A percentile compares a stretch with the other conserved stretches of the same genome.
phyloP scores from a whole-genome alignment of 2,113 vertebrate species.

The Acanthochromis polyacanthus region DNA sequence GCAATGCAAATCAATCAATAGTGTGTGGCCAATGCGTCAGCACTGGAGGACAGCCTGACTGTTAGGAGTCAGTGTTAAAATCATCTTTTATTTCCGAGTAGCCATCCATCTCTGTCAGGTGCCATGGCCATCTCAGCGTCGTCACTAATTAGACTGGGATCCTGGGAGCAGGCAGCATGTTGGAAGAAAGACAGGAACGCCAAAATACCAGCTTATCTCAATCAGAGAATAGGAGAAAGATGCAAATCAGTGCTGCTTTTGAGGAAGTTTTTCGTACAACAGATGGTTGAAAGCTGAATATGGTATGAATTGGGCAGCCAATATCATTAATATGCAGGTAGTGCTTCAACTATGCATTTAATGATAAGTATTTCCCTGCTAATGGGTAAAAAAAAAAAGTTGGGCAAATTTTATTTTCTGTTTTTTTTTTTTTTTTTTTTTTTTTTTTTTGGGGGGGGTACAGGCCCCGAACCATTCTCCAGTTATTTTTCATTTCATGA shows the following conservation, averaged over 20 bases:
- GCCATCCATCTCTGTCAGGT: constrained; percentile 79
- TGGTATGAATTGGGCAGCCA: too few relatives aligned
- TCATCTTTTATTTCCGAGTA: constrained; percentile 50
- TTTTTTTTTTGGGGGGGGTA: too few relatives aligned
- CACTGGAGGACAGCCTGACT: constrained; percentile 49
- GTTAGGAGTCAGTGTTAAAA: constrained; percentile 57
- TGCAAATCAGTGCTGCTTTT: background rate
- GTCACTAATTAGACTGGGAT: constrained; percentile 58
- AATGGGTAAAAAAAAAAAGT: too few relatives aligned
- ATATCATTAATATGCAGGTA: too few relatives aligned
- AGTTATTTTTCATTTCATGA: too few relatives aligned
- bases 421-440: too few relatives aligned
- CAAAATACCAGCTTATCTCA: constrained; percentile 37
- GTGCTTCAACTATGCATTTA: too few relatives aligned
- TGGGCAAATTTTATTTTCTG: too few relatives aligned
- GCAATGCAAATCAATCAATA: constrained; percentile 82
- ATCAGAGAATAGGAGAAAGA: constrained; percentile 1
- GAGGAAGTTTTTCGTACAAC: too few relatives aligned
- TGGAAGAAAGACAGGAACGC: constrained; percentile 40
- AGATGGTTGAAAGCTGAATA: too few relatives aligned
- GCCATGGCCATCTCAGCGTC: constrained; percentile 62
- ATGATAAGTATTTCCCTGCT: too few relatives aligned
- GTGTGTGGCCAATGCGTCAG: constrained; percentile 47
- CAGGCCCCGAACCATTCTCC: too few relatives aligned
- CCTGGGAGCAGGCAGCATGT: constrained; percentile 46